A percentile compares a stretch with the other conserved stretches of the same genome.
Conservation (phyloP, 2,113 vertebrate species). For the Brienomyrus longianalis region DNA sequence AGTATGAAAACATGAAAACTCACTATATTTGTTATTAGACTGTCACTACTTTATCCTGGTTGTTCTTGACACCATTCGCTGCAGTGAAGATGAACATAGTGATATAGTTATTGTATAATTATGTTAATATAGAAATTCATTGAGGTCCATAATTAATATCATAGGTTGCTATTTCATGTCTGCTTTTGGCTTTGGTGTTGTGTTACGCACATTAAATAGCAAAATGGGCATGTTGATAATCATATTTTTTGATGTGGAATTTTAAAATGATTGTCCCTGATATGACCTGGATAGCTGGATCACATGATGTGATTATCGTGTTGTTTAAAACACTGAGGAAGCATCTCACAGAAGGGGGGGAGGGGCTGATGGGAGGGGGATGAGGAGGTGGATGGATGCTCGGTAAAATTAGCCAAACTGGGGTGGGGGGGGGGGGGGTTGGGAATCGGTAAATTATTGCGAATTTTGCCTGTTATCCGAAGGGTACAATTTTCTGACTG, state of each 20-base stretch:
- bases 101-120: not conserved
- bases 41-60: not conserved
- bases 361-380: not conserved
- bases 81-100: not conserved
- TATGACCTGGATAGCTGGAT: not conserved
- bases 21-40: conserved; percentile 8
- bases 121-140: not conserved
- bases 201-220: not conserved
- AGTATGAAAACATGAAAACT: conserved; percentile 16
- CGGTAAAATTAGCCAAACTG: not conserved
- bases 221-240: not conserved
- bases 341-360: not conserved
- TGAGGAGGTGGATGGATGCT: not conserved
- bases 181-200: not conserved
- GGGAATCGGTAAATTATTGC: not conserved
- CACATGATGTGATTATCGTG: not conserved
- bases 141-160: not conserved
- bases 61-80: not conserved
- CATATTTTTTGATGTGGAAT: not conserved
- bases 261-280: not conserved
- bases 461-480: not conserved
- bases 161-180: not conserved
- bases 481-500: not conserved
- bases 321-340: not conserved
- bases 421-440: too few relatives aligned